Evolutionary conservation across 2,888 invertebrate species (phyloP), one percentile per base, ranked within the genome.

Genomic region (Nomada hirtipes): DNA sequence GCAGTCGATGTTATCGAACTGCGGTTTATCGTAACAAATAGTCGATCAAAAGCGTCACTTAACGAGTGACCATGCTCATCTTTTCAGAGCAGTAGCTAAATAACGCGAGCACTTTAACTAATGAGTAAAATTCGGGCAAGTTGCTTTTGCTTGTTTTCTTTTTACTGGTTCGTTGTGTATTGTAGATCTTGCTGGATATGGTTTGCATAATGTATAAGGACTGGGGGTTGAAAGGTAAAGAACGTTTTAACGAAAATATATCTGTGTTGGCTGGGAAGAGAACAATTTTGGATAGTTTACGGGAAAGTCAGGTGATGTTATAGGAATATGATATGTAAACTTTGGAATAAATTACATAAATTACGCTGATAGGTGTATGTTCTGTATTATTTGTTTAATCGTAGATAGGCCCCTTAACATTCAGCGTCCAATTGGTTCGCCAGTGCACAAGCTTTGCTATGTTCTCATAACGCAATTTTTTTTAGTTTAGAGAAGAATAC

Each of bases 1-100:
- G 52, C 60, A 10, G 47, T 47, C 63, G 67, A 79, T 68, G 50
- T 64, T 82, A 79, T 79, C 81, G 61, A n/a, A 2, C 29, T 57
- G 26, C 50, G 65, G 55, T 65, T 70, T 74, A 23, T 60, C 69
- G 67, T 69, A 67, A 74, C 63, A 44, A 77, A 52, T 64, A 63
- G 23, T 15, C 60, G 60, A 44, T 69, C 52, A 44, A 68, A 15
- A 47, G 18, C 69, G 47, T 23, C 47, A 23, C 52, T 76, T 64
- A 79, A 79, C 20, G 79, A 70, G 64, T 50, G 68, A 76, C 55
- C 53, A 50, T 44, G 78, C 63, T 68, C 53, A 77, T 50, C 47
- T 59, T 76, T 69, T 59, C 52, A 11, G n/a, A n/a, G 69, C 77
- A 69, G 44, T 76, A 63, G 52, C 52, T 23, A 57, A 20, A 44